Base-by-base conservation (phyloP, 2,797 vertebrate species). In the Sebastes oblongus region DNA sequence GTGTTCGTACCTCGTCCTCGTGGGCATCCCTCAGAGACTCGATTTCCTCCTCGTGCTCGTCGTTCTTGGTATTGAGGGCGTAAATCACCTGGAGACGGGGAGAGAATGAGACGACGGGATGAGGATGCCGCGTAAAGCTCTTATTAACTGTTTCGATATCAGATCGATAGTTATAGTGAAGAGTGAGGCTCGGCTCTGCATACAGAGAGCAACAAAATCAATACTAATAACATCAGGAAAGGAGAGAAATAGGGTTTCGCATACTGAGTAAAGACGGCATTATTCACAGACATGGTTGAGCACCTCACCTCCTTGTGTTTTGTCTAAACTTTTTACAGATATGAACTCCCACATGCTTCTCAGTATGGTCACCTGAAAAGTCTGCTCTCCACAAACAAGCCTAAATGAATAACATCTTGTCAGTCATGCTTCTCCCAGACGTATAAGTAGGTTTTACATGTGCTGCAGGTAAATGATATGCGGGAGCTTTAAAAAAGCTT, bases 31-130 rank as follows among this genome's bases (percentile, higher is more conserved):
- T 99, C 86, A 99, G 96, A 29, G 98, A 97, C 90, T 98, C 97
- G 22, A 99, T 96, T 73, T 98, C 97, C 72, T 97, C 97, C 92
- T 99, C 98, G 1, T 99, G 98, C 71, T 99, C 98, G 74, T 99
- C 98, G 59, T 99, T 99, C 93, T 98, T 99, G 82, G 98, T 99
- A 94, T 99, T 99, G 88, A 99, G 96, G 71, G 98, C 98, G 78
- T 99, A 99, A 91, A 99, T 99, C n/a, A 99, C 98, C 98, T 99
- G 90, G 6, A 85, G 84, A 90, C 75, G 86, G 87, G 81, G 22
- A 50, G 79, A 72, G 55, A 82, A 65, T 42, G 0, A 55, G 67
- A 75, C 3, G 16, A 52, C 73, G 82, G 56, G 46, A 76, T 72
- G 69, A 84, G 32, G 30, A 74, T 3, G 29, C 14, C 56, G 55